These are phyloP conservation scores for Ambastaia sidthimunki DNA, from an alignment of 2,797 vertebrate genomes.

Conservation along the genomic window DNA sequence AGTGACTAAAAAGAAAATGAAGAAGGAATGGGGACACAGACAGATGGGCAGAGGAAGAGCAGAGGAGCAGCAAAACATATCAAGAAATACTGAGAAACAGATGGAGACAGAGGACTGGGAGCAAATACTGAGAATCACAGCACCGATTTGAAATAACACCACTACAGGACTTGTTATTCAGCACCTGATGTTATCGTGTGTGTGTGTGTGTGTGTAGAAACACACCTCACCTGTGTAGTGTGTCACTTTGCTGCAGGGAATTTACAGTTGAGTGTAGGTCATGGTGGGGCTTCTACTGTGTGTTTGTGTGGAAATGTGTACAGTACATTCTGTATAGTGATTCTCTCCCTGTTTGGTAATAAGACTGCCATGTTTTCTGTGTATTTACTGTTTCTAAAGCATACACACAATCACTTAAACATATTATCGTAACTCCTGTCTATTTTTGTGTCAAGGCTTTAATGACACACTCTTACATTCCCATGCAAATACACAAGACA, in stretches of 20 bases:
- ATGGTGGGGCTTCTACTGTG: slow-evolving; percentile 5
- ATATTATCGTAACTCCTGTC: too few species aligned
- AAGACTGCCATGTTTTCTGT: slow-evolving; percentile 49
- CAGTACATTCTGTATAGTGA: slow-evolving; percentile 59
- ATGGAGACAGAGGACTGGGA: slow-evolving; percentile 57
- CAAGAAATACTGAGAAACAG: slow-evolving; percentile 61
- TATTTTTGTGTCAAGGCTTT: too few species aligned
- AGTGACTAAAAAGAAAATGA: background rate
- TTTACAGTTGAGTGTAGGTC: background rate
- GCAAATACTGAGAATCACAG: slow-evolving; percentile 55
- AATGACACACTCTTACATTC: too few species aligned
- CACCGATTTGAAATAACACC: slow-evolving; percentile 11
- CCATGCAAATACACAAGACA: too few species aligned
- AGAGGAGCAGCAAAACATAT: slow-evolving; percentile 23
- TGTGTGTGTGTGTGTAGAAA: slow-evolving; percentile 14
- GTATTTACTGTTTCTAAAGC: slow-evolving; percentile 56
- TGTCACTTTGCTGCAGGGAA: slow-evolving; percentile 14
- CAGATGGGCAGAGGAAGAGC: slow-evolving; percentile 58
- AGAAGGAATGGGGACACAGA: slow-evolving; percentile 19
- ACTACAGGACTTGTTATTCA: slow-evolving; percentile 1
- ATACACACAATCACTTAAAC: background rate
- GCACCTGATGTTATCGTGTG: background rate
- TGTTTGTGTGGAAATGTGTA: slow-evolving; percentile 40
- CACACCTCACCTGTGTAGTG: background rate
- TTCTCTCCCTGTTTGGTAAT: slow-evolving; percentile 60